Conservation (phyloP, 2,888 invertebrate genomes). For the Nomada lathburiana region DNA sequence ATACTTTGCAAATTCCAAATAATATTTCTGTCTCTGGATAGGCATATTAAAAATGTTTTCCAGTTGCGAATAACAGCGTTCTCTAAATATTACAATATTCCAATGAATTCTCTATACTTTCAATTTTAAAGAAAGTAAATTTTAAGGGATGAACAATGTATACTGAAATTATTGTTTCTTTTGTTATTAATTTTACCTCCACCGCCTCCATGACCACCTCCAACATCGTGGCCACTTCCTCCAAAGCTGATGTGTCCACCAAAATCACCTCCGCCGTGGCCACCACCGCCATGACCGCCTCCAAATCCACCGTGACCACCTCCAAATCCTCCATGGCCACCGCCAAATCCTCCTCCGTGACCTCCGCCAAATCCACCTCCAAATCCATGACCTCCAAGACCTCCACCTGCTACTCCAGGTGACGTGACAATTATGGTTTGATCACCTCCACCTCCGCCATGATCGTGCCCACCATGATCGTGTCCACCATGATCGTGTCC, state of each 20-base stretch:
- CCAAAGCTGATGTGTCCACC: constrained; percentile 2
- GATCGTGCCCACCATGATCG: constrained; percentile 61
- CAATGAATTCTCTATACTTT: too few relatives aligned
- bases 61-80: too few relatives aligned
- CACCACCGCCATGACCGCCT: constrained; percentile 35
- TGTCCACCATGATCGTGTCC: constrained; percentile 65
- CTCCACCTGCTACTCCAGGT: constrained; percentile 41
- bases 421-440: constrained; percentile 19
- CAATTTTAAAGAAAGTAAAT: too few relatives aligned
- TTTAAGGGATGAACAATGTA: too few relatives aligned
- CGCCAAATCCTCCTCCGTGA: constrained; percentile 43
- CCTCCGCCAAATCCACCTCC: constrained; percentile 50
- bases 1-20: too few relatives aligned
- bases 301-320: constrained; percentile 34
- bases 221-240: constrained; percentile 11
- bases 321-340: constrained; percentile 34
- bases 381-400: constrained; percentile 12
- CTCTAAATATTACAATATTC: too few relatives aligned
- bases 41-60: too few relatives aligned
- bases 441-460: constrained; percentile 57
- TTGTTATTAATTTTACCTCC: too few relatives aligned
- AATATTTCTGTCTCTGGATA: too few relatives aligned
- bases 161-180: not conserved
- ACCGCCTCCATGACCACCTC: constrained; percentile 32
- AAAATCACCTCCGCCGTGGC: constrained; percentile 40